Base-by-base conservation (phyloP, 1,140 invertebrate genomes). In the Gryllus bimaculatus region DNA sequence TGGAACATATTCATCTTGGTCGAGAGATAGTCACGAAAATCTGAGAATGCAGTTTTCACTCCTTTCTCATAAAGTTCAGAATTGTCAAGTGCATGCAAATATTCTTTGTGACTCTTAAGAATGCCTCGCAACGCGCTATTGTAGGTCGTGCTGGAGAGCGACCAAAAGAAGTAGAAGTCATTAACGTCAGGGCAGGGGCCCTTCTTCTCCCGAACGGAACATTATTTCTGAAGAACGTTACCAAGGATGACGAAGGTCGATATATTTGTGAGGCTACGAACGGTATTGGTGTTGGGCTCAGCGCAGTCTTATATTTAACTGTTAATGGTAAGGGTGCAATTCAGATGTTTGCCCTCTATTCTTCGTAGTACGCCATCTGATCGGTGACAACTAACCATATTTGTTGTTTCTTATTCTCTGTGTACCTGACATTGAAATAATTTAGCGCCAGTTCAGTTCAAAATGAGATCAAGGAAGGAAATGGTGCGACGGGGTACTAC, bases 231-330 rank as follows among this genome's bases (percentile, higher is more conserved):
- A 84, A 84, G 21, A 83, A 86, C 79, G 89, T 90, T 54, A 82
- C 82, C 73, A 87, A 89, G 82, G 85, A 87, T 81, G 89, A 91
- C 82, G 86, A 88, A 81, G 89, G 91, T 20, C 86, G 87, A 83
- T 91, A 90, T 82, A 82, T 90, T 48, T 88, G 87, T 82, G 90
- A 91, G 82, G 90, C 90, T 18, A 88, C 87, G 84, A 92, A 92
- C 84, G 88, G 89, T 7, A 89, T 92, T 79, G 90, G 90, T 7
- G 87, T 89, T 15, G 90, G 88, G 77, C 87, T 92, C 82, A 91
- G 90, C 84, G 90, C 91, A 85, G 88, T 91, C 80, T 88, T 92
- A 81, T 87, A 86, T 79, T 87, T 92, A 80, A 90, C 88, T 81
- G 91, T 92, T 75, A 89, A 91, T 82, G 89, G 91, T 92, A 87